Base-by-base conservation (phyloP, 1,140 invertebrate species). In the Lepidurus packardi region DNA sequence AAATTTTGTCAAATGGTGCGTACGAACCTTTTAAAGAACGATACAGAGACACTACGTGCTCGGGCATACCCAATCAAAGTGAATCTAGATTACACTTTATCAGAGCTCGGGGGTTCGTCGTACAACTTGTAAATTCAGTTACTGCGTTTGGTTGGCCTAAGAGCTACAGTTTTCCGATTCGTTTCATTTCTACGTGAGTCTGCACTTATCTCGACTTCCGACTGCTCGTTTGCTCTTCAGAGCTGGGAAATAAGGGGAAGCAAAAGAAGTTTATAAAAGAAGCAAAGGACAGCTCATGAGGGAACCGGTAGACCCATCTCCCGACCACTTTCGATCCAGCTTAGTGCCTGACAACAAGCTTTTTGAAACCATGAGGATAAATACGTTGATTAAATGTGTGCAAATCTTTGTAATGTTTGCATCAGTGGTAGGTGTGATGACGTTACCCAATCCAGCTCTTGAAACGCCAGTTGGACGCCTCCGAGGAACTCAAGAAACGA, bases 391-490 rank as follows among this genome's bases (percentile, higher is more conserved):
- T 9, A 65, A 65, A 21, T 65, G 16, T 65, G 53, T 65, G n/a
- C 53, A 65, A n/a, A 9, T 65, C 1, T 65, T 16, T 65, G 16
- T 65, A 7, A 65, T 21, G 53, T 65, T 65, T 1, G 53, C 21
- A 1, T 13, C 21, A n/a, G 53, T 65, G 13, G 21, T 21, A 9
- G 21, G 53, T 65, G 53, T 65, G 21, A 13, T 65, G 53, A 65
- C 53, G 53, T 65, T 21, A 65, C 53, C 53, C 21, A 65, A 65
- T 21, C 53, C 53, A n/a, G 53, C 21, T 9, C 53, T 65, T n/a
- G 53, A 65, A 9, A 65, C 53, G 53, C 53, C 53, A n/a, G 13
- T 78, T 41, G 78, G 78, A 7, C 43, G 78, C 10, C 44, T 78
- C 6, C 25, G 24, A 24, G 78, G 78, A 9, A 78, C 73, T 6